These are phyloP conservation scores for Mobula hypostoma DNA, from an alignment of 2,113 vertebrate species.

Conservation along the genomic window DNA sequence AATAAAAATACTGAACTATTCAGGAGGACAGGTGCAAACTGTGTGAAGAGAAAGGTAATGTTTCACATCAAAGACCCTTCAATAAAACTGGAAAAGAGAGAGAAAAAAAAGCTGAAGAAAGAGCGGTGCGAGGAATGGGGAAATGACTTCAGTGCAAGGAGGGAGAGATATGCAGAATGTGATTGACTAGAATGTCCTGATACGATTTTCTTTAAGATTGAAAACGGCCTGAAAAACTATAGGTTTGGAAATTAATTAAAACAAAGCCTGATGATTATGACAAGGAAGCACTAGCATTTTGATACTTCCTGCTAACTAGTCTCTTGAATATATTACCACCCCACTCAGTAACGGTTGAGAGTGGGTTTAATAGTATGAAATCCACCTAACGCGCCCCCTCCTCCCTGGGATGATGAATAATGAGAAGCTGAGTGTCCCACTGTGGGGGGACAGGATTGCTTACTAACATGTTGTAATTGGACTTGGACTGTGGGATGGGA, in stretches of 20 bases:
- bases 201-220: not conserved
- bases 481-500: not conserved
- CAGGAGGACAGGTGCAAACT: not conserved
- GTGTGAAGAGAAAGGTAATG: not conserved
- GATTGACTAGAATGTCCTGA: too few relatives aligned
- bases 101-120: not conserved
- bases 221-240: not conserved
- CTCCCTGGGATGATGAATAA: not conserved
- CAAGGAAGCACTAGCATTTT: not conserved
- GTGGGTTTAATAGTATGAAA: not conserved
- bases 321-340: not conserved
- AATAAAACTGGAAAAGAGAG: not conserved
- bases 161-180: too few relatives aligned
- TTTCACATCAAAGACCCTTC: not conserved
- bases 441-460: not conserved
- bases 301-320: not conserved
- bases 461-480: not conserved
- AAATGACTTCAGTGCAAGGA: too few relatives aligned
- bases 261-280: not conserved
- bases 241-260: not conserved
- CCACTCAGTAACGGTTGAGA: not conserved
- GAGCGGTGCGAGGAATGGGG: too few relatives aligned
- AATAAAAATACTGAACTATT: conserved; percentile 14
- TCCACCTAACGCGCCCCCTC: not conserved
- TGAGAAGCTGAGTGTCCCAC: not conserved